phyloP scores from a whole-genome alignment of 2,113 vertebrate species.

The Salvelinus namaycush region DNA sequence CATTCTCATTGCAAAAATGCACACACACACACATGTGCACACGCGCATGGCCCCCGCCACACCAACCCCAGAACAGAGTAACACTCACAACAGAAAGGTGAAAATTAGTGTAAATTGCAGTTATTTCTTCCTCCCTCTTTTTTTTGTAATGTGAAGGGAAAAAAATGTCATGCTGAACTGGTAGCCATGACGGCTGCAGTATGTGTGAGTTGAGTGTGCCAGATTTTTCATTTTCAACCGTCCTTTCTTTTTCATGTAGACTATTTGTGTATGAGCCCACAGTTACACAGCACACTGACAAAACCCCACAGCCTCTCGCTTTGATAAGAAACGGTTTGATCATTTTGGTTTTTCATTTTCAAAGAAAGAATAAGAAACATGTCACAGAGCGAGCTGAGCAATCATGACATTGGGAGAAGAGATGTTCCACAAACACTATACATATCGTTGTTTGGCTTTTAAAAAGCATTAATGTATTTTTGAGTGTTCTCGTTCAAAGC shows the following conservation, averaged over 20 bases:
- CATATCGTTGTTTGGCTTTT: conserved; percentile 45
- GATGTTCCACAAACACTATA: conserved; percentile 36
- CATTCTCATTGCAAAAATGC: conserved; percentile 66
- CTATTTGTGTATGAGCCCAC: conserved; percentile 44
- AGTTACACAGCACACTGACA: conserved; percentile 59
- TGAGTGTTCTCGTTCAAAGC: conserved; percentile 45
- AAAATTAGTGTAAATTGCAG: conserved; percentile 83
- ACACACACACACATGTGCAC: conserved; percentile 45
- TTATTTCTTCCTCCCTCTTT: conserved; percentile 58
- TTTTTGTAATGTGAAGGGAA: neutral
- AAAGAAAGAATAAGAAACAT: conserved; percentile 47
- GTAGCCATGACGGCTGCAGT: no score
- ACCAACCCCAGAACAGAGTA: conserved; percentile 73
- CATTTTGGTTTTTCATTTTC: conserved; percentile 61
- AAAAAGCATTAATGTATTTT: conserved; percentile 43
- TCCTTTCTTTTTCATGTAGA: conserved; percentile 32
- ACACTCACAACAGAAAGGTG: conserved; percentile 79
- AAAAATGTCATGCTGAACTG: no score
- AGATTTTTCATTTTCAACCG: no score
- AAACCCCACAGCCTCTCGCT: conserved; percentile 57
- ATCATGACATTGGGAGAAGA: conserved; percentile 49
- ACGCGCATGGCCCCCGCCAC: conserved; percentile 41
- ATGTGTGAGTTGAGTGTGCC: no score
- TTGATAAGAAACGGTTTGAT: conserved; percentile 66
- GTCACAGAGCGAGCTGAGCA: conserved; percentile 50